phyloP scores from a whole-genome alignment of 2,113 vertebrate species.

The Galeopterus variegatus region DNA sequence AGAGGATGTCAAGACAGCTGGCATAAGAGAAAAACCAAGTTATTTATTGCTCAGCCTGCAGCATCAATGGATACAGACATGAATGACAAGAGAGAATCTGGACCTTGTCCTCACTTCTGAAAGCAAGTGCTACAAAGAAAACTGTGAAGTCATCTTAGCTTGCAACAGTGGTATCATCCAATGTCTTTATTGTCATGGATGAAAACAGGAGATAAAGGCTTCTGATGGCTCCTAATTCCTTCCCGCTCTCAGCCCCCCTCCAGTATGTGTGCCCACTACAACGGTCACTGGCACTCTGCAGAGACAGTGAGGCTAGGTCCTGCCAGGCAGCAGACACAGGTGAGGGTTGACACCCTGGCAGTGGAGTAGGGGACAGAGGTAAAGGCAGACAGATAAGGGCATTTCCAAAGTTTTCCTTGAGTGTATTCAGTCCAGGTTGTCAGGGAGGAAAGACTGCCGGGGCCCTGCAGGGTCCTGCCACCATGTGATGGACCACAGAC shows the following conservation, averaged over 20 bases:
- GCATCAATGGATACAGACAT: not conserved
- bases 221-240: not conserved
- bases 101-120: not conserved
- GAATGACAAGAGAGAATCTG: not conserved
- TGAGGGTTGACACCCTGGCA: not conserved
- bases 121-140: not conserved
- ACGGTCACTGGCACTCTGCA: not conserved
- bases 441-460: not conserved
- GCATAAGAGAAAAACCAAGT: not conserved
- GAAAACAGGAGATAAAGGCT: not conserved
- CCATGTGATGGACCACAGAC: not conserved
- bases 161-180: not conserved
- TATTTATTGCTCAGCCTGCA: not conserved
- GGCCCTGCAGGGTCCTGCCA: not conserved
- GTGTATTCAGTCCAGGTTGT: not conserved
- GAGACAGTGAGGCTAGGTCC: not conserved
- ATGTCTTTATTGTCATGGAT: not conserved
- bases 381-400: not conserved
- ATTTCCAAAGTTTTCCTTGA: not conserved
- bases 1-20: constrained; percentile 19
- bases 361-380: not conserved
- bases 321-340: not conserved
- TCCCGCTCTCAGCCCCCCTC: not conserved
- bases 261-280: too few species aligned
- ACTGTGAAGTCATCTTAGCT: not conserved